phyloP scores from a whole-genome alignment of 2,888 invertebrate genomes.

The Muschampia staudingeri region DNA sequence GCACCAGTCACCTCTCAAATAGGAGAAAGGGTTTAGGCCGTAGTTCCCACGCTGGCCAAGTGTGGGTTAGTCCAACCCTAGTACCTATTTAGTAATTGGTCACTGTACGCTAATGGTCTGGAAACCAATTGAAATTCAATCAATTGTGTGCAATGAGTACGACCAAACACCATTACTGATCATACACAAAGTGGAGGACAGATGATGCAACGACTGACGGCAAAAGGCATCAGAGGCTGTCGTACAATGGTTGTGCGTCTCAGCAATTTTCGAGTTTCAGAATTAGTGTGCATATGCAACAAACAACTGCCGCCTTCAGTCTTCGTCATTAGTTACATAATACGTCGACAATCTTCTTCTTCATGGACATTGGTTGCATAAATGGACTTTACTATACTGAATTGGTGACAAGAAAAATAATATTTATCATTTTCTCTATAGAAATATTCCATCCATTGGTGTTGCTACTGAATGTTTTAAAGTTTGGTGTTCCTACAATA shows the following conservation, averaged over 20 bases:
- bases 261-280: slow-evolving; percentile 1
- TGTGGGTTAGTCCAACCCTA: too few relatives aligned
- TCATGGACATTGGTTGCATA: slow-evolving; percentile 4
- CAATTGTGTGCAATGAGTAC: slow-evolving; percentile 33
- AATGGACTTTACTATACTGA: background rate
- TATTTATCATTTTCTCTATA: background rate
- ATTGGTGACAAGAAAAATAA: background rate
- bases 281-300: slow-evolving; percentile 15
- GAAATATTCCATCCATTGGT: background rate
- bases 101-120: slow-evolving; percentile 13
- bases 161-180: slow-evolving; percentile 70
- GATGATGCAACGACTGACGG: background rate
- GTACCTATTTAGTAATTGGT: background rate
- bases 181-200: slow-evolving; percentile 37
- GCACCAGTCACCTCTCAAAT: too few relatives aligned
- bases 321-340: slow-evolving; percentile 12
- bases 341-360: background rate
- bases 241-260: background rate
- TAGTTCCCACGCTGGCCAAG: too few relatives aligned
- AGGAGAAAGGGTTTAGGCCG: too few relatives aligned
- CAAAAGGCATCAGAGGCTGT: background rate
- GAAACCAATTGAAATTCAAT: slow-evolving; percentile 39
- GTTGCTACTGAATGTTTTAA: slow-evolving; percentile 1
- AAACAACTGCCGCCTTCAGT: background rate
- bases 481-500: background rate